Evolutionary conservation across 2,888 invertebrate genomes (phyloP).

Genomic region (Pammene aurita): DNA sequence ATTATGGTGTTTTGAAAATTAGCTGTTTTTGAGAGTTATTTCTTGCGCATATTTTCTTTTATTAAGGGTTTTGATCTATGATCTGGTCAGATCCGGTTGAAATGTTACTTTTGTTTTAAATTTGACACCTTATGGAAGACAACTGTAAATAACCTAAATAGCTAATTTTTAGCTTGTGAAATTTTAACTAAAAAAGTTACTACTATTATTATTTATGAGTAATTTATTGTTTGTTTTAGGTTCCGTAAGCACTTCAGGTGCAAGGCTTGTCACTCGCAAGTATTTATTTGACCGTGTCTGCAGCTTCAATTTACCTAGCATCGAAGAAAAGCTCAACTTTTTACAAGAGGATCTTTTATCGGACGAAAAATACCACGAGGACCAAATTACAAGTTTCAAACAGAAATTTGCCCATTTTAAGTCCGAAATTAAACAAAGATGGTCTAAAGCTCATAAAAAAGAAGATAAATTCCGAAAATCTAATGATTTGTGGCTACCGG

Average conservation of each 20-base stretch:
- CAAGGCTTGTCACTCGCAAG: slow-evolving; percentile 16
- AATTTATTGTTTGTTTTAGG: slow-evolving; percentile 20
- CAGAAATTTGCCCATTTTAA: slow-evolving; percentile 10
- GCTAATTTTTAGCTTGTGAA: not conserved
- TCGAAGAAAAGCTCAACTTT: slow-evolving; percentile 11
- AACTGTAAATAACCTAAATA: not conserved
- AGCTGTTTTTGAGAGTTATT: not conserved
- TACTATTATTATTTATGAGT: not conserved
- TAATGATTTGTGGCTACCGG: not conserved
- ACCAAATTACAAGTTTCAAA: slow-evolving; percentile 1
- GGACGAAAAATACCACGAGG: slow-evolving; percentile 7
- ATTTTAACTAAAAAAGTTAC: not conserved
- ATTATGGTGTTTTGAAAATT: not conserved
- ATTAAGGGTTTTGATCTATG: not conserved
- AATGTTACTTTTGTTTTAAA: not conserved
- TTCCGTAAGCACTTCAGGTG: slow-evolving; percentile 5
- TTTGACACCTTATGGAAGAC: not conserved
- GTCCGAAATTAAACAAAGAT: slow-evolving; percentile 12
- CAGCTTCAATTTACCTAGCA: not conserved
- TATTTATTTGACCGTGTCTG: slow-evolving; percentile 8
- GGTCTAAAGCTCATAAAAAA: slow-evolving; percentile 13
- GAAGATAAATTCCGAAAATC: slow-evolving; percentile 2
- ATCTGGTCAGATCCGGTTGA: not conserved
- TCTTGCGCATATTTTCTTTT: not conserved
- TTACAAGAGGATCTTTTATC: slow-evolving; percentile 5